Evolutionary conservation across 1,140 invertebrate species (phyloP).

Genomic region (Littorina saxatilis): DNA sequence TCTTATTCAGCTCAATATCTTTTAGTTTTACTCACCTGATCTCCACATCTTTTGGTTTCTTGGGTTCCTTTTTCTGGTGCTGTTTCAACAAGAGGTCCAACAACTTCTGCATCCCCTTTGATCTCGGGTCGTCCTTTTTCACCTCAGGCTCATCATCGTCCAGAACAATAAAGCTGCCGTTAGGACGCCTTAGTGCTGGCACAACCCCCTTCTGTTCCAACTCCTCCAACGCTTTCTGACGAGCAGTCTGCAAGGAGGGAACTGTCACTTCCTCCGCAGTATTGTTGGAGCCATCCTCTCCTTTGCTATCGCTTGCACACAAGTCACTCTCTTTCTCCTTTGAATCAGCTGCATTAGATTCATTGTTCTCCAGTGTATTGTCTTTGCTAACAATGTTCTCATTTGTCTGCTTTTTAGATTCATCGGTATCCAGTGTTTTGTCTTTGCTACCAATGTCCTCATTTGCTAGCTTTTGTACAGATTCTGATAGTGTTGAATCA

Average conservation of each 20-base stretch:
- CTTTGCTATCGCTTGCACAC: not conserved
- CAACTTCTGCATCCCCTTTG: conserved; percentile 29
- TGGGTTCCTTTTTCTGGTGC: conserved; percentile 44
- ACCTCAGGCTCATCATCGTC: not conserved
- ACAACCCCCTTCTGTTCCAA: conserved; percentile 1
- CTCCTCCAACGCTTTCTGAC: not conserved
- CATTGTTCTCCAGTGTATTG: not conserved
- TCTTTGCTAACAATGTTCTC: not conserved
- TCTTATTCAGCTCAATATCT: too few relatives aligned
- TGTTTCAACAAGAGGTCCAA: conserved; percentile 52
- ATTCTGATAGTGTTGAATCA: not conserved
- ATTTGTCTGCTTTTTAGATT: not conserved
- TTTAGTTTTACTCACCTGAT: conserved; percentile 55
- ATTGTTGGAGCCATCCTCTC: not conserved
- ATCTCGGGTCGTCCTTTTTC: conserved; percentile 35
- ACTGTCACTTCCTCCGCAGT: not conserved
- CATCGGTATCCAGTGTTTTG: too few relatives aligned
- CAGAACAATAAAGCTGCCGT: conserved; percentile 26
- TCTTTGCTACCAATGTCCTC: too few relatives aligned
- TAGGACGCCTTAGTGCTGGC: not conserved
- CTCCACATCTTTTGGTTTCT: conserved; percentile 51
- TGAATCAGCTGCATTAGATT: not conserved
- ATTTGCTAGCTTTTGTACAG: too few relatives aligned
- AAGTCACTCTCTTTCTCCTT: too few relatives aligned
- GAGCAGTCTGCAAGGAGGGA: not conserved